Base-by-base conservation (phyloP, 2,113 vertebrate species). In the Centropristis striata region DNA sequence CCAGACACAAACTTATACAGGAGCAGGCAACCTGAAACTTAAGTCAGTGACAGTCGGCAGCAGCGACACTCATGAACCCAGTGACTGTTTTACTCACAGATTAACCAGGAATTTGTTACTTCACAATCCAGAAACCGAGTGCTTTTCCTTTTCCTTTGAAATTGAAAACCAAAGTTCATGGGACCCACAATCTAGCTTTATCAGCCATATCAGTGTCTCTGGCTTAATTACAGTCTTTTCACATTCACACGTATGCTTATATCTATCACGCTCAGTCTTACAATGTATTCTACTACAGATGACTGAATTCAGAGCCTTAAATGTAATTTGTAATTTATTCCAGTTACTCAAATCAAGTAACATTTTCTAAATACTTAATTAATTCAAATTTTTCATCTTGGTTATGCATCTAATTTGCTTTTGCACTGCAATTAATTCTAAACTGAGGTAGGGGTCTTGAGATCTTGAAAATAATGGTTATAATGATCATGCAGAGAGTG, bases 41-140 rank as follows among this genome's bases (percentile, higher is more conserved):
- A 57, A 80, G 70, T 20, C 61, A 27, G 39, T 9, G 54, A 76
- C 55, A 71, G 74, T 32, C 65, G 69, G 74, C 59, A 60, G 47
- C 50, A 47, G 36, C n/a, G 15, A 53, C 6, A 10, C 58, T 42
- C 16, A 58, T 12, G 11, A 37, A 69, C 0, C 66, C 51, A 51
- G 37, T 0, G 8, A 10, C 66, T 53, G 21, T 67, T 75, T 79
- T 60, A 66, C 59, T 54, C 20, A 15, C 8, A 71, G 71, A 71
- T 53, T 68, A 72, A 68, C 63, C 12, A 53, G 71, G 71, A 70
- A 71, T 75, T 23, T 75, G 41, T 55, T 57, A 25, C 64, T n/a
- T 73, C 7, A 0, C 44, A 47, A 41, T 75, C 44, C 37, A 42
- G 44, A 64, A 20, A 80, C 14, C 21, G 42, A 54, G 47, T 8